Percentiles rank a stretch among this genome's conserved stretches.
These are phyloP conservation scores for Cotesia glomerata DNA, from an alignment of 1,140 invertebrate genomes.

Conservation along the genomic window DNA sequence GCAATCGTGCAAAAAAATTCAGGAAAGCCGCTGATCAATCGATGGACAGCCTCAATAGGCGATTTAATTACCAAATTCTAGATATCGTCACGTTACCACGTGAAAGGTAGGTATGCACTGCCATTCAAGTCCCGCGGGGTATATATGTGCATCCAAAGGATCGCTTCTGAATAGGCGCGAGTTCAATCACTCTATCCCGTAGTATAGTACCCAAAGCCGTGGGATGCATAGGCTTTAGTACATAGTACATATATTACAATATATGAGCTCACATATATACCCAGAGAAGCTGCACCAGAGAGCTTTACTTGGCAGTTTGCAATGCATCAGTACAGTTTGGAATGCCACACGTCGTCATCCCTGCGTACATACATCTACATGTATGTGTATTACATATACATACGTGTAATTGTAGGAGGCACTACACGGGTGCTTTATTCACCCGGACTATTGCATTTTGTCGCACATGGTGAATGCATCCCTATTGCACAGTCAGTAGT, in stretches of 20 bases:
- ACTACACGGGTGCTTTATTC: not conserved
- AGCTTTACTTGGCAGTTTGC: slow-evolving; percentile 7
- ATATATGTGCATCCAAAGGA: slow-evolving; percentile 33
- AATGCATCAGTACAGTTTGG: slow-evolving; percentile 21
- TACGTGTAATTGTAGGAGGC: not conserved
- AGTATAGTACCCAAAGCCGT: not conserved
- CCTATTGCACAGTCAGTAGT: not conserved
- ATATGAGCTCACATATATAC: not conserved
- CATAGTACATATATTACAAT: not conserved
- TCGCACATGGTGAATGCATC: not conserved
- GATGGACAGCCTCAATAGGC: slow-evolving; percentile 28
- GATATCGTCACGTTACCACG: slow-evolving; percentile 51
- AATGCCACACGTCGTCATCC: not conserved
- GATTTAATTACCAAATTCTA: slow-evolving; percentile 59
- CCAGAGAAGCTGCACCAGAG: not conserved
- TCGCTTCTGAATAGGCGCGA: slow-evolving; percentile 12
- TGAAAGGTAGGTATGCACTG: slow-evolving; percentile 10
- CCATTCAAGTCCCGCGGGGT: slow-evolving; percentile 46
- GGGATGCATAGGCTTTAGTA: not conserved
- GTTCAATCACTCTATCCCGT: slow-evolving; percentile 20
- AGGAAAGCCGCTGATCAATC: not conserved
- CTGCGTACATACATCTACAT: not conserved
- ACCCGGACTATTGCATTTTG: not conserved
- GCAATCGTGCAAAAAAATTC: not conserved
- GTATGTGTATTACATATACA: not conserved